Conservation (phyloP, 2,113 vertebrate species). For the Oreocharis arfaki region DNA sequence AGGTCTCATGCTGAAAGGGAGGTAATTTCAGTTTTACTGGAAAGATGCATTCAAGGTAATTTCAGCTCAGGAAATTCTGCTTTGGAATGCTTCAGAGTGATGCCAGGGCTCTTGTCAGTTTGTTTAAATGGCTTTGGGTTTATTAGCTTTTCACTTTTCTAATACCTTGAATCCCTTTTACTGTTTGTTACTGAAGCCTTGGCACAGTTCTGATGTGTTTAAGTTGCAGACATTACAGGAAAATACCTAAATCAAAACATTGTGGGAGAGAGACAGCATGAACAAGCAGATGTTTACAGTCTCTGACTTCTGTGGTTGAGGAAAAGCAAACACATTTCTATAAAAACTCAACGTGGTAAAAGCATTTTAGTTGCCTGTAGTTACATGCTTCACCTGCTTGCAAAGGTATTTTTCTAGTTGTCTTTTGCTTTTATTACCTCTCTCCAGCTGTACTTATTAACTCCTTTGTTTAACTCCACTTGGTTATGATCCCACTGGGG, state of each 20-base stretch:
- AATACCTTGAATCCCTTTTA: not conserved
- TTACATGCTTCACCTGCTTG: not conserved
- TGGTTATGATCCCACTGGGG: not conserved
- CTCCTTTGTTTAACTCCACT: not conserved
- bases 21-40: not conserved
- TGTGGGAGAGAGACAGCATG: slow-evolving; percentile 17
- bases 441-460: not conserved
- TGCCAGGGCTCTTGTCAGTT: not conserved
- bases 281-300: slow-evolving; percentile 46
- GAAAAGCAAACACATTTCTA: not conserved
- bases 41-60: not conserved
- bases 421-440: not conserved
- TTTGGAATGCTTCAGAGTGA: not conserved
- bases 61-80: not conserved
- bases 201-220: slow-evolving; percentile 31
- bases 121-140: not conserved
- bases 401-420: not conserved
- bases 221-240: slow-evolving; percentile 15
- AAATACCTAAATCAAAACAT: slow-evolving; percentile 51
- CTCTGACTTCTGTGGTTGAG: slow-evolving; percentile 1
- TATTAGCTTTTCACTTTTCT: not conserved
- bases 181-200: not conserved
- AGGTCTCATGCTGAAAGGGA: not conserved
- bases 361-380: not conserved
- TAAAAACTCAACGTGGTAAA: not conserved